Evolutionary conservation across 2,113 vertebrate species (phyloP).

Genomic region (Ardeotis arabs): DNA sequence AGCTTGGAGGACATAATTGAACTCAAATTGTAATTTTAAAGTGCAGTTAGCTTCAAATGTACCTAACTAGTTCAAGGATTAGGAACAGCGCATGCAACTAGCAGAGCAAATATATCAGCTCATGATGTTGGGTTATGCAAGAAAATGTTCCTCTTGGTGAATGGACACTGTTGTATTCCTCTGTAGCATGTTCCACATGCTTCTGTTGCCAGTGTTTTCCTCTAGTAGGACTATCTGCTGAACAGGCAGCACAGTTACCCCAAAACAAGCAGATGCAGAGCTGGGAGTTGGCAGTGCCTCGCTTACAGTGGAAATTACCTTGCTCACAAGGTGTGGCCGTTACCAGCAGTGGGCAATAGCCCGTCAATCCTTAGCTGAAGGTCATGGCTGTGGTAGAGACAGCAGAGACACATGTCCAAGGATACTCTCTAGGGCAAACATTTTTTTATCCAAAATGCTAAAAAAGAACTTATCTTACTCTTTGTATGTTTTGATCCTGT

Average conservation of each 20-base stretch:
- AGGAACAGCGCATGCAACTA: background rate
- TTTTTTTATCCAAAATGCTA: background rate
- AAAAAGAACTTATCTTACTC: background rate
- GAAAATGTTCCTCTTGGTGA: background rate
- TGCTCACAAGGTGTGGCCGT: background rate
- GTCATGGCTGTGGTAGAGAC: background rate
- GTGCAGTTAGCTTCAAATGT: background rate
- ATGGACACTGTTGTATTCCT: background rate
- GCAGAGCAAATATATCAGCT: background rate
- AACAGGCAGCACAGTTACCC: background rate
- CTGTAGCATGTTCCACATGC: background rate
- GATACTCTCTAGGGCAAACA: background rate
- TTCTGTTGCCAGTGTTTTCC: background rate
- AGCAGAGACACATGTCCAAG: background rate
- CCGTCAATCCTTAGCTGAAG: background rate
- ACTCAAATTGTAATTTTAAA: background rate
- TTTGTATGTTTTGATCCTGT: background rate
- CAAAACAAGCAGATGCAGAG: background rate
- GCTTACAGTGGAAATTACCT: rapidly evolving
- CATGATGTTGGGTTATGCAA: background rate
- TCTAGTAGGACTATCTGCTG: background rate
- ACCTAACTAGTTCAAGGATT: background rate
- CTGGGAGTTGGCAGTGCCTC: background rate
- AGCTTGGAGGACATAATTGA: background rate
- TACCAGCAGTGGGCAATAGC: background rate